These are phyloP conservation scores for Vanessa tameamea DNA, from an alignment of 1,140 invertebrate species.

Conservation along the genomic window DNA sequence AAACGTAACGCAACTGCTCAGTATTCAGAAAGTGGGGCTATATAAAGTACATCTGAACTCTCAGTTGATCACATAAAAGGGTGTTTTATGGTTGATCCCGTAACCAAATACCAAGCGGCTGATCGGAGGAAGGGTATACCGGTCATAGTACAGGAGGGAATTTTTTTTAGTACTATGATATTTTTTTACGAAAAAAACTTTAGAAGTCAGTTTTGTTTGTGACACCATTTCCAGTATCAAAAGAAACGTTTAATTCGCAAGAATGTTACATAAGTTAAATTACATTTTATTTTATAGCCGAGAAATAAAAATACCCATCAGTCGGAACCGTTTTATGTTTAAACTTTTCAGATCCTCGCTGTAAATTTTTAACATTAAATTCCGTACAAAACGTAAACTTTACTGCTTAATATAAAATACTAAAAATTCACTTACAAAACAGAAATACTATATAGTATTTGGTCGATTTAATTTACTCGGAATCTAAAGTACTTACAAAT, in stretches of 20 bases:
- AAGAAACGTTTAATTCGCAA: not conserved
- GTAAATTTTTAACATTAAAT: not conserved
- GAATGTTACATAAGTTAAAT: not conserved
- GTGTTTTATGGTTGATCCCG: conserved; percentile 43
- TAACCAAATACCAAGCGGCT: conserved; percentile 41
- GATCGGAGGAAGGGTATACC: conserved; percentile 3
- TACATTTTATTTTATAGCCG: conserved; percentile 1
- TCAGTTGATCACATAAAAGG: conserved; percentile 43
- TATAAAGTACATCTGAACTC: conserved; percentile 25
- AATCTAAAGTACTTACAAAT: not conserved
- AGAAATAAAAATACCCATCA: conserved; percentile 1
- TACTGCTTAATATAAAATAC: not conserved
- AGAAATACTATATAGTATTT: not conserved
- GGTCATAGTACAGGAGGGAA: not conserved
- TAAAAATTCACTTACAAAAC: not conserved
- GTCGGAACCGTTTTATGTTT: conserved; percentile 5
- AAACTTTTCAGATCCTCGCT: not conserved
- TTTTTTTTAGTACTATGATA: too few species aligned
- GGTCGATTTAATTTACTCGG: not conserved
- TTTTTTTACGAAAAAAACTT: too few species aligned
- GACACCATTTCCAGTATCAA: too few species aligned
- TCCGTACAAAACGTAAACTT: conserved; percentile 1
- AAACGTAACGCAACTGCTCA: conserved; percentile 25
- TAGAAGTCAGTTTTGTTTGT: too few species aligned
- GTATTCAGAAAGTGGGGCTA: conserved; percentile 31